Evolutionary conservation across 2,113 vertebrate species (phyloP), one percentile per base, ranked within the genome.

Genomic region (Myanophis thanlyinensis): DNA sequence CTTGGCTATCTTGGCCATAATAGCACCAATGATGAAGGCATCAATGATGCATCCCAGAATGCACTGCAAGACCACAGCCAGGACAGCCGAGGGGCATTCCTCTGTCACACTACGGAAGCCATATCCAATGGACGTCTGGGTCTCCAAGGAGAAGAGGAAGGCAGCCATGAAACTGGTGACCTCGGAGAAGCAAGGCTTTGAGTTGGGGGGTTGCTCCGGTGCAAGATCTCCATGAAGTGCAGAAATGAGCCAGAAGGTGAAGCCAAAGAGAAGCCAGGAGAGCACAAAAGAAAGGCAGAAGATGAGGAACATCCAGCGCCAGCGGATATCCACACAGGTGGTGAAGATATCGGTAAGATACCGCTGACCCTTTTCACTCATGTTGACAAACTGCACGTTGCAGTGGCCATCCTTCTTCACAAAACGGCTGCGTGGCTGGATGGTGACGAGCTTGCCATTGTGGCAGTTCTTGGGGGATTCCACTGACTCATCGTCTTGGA

Each of bases 1-100:
- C 97, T 98, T 98, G 95, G 98, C 98, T 96, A 99, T 98, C 98
- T 99, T 99, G 94, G 98, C 98, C 98, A 99, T 98, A 91, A 99
- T 98, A 46, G 98, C 98, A 93, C 98, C 98, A 95, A 99, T 98
- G 96, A 99, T 98, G 97, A 99, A 99, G 97, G 98, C 98, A 95
- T 99, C 98, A 54, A 99, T 98, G 96, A 98, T 98, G 97, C 98
- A 98, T 97, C 98, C 98, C 93, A 98, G 97, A 67, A 99, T 98
- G 98, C 98, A 99, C 98, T 99, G 98, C 97, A 99, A 97, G 94
- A 98, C 98, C 95, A 99, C 98, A 59, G 98, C 98, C 94, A 98
- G 90, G 98, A 99, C 98, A 73, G 98, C 98, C 95, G 98, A 98
- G 90, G 98, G 98, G 96, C 98, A 99, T 96, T 98, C 98, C 95